Percentiles rank a stretch among this genome's conserved stretches.
phyloP scores from a whole-genome alignment of 2,888 invertebrate genomes.

The Spilarctia lutea region DNA sequence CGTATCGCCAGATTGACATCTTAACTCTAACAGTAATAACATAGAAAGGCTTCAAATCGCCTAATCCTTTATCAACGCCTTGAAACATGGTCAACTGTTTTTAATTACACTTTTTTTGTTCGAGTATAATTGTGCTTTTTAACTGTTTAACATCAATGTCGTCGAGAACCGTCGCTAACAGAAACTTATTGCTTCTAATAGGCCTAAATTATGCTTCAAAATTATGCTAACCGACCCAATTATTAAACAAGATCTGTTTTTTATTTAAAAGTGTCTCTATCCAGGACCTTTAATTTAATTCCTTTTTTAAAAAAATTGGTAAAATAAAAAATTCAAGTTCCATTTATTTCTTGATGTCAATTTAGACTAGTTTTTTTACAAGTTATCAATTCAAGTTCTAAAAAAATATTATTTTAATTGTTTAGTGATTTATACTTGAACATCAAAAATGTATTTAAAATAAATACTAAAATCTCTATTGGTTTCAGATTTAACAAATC shows the following conservation, averaged over 20 bases:
- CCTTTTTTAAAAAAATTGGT: not conserved
- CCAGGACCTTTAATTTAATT: not conserved
- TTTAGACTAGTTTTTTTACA: not conserved
- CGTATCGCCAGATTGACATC: conserved; percentile 74
- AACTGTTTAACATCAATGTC: conserved; percentile 47
- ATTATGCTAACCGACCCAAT: conserved; percentile 29
- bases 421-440: conserved; percentile 46
- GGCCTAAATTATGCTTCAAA: conserved; percentile 21
- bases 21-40: conserved; percentile 82
- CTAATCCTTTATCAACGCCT: conserved; percentile 75
- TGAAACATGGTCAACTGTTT: conserved; percentile 61
- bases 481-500: conserved; percentile 19
- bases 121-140: conserved; percentile 55
- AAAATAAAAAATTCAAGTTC: not conserved
- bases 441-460: conserved; percentile 53
- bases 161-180: conserved; percentile 37
- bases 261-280: not conserved
- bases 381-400: not conserved
- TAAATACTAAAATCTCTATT: conserved; percentile 36
- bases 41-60: conserved; percentile 81
- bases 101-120: conserved; percentile 66
- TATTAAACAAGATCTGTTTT: conserved; percentile 11
- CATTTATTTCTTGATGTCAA: not conserved
- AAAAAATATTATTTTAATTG: not conserved
- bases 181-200: conserved; percentile 37